Evolutionary conservation across 64 coral and sea anemone genomes (phyloP).

Genomic region (Montipora cactus): DNA sequence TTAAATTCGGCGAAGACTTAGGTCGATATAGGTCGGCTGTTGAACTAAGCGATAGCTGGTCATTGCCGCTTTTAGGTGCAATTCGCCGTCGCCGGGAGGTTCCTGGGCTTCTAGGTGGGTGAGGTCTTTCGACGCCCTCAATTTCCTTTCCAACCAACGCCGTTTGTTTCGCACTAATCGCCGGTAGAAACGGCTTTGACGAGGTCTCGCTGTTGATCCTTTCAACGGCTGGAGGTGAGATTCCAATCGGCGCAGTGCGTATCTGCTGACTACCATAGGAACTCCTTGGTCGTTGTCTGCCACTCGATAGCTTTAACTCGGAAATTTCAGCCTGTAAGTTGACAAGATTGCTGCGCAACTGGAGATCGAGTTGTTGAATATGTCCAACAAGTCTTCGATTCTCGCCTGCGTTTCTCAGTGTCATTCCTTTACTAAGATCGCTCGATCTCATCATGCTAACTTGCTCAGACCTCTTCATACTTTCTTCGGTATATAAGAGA

Average conservation of each 20-base stretch:
- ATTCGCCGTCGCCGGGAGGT: not conserved
- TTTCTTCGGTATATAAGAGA: not conserved
- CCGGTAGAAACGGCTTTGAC: conserved; percentile 49
- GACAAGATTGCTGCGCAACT: conserved; percentile 74
- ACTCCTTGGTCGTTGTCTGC: not conserved
- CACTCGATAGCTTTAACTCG: conserved; percentile 69
- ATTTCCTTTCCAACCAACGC: conserved; percentile 36
- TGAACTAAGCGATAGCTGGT: not conserved
- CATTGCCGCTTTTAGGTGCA: not conserved
- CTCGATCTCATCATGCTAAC: conserved; percentile 52
- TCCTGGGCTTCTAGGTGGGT: not conserved
- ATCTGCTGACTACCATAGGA: not conserved
- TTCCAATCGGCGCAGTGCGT: too few relatives aligned
- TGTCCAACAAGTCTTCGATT: conserved; percentile 73
- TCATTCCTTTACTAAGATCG: conserved; percentile 78
- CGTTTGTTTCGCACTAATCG: conserved; percentile 18
- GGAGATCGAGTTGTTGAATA: conserved; percentile 73
- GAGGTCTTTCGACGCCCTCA: not conserved
- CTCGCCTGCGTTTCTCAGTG: conserved; percentile 76
- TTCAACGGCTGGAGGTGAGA: not conserved
- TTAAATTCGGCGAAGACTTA: conserved; percentile 70
- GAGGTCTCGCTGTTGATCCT: not conserved
- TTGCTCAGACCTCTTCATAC: conserved; percentile 69
- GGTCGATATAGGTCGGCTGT: conserved; percentile 58
- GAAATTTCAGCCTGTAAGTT: conserved; percentile 83